A percentile compares a stretch with the other conserved stretches of the same genome.
Evolutionary conservation across 1,140 invertebrate species (phyloP).

Genomic region (Kradibia gibbosae): DNA sequence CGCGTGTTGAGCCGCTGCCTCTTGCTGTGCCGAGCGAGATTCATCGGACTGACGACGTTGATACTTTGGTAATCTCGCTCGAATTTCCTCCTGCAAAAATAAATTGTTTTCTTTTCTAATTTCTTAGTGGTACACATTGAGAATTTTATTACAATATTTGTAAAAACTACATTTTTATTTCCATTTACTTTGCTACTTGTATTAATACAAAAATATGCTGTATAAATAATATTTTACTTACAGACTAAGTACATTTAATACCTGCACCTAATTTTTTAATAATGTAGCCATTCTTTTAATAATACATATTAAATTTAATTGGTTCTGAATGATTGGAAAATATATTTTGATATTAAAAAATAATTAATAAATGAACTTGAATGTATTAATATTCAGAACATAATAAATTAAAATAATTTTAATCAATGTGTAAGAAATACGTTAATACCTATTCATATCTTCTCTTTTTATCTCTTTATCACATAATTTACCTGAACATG

Average conservation of each 20-base stretch:
- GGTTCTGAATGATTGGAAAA: too few species aligned
- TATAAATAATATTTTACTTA: background rate
- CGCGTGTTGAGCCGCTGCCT: constrained; percentile 74
- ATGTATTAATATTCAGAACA: too few species aligned
- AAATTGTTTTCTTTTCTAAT: background rate
- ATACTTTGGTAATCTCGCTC: constrained; percentile 85
- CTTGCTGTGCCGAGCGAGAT: constrained; percentile 72
- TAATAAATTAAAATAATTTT: background rate
- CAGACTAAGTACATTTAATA: background rate
- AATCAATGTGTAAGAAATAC: too few species aligned
- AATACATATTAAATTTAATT: too few species aligned
- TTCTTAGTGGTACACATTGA: background rate
- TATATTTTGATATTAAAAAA: too few species aligned
- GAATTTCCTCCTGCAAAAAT: constrained; percentile 83
- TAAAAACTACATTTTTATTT: background rate
- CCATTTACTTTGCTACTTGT: too few species aligned
- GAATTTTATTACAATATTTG: too few species aligned
- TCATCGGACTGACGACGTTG: constrained; percentile 72
- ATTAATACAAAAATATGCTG: background rate
- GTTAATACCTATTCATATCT: too few species aligned
- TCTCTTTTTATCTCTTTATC: background rate
- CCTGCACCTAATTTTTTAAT: background rate
- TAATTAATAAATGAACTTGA: too few species aligned
- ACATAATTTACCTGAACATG: too few species aligned
- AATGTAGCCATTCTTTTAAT: background rate